A percentile compares a stretch with the other conserved stretches of the same genome.
These are phyloP conservation scores for Ciconia boyciana DNA, from an alignment of 2,113 vertebrate species.

Conservation along the genomic window DNA sequence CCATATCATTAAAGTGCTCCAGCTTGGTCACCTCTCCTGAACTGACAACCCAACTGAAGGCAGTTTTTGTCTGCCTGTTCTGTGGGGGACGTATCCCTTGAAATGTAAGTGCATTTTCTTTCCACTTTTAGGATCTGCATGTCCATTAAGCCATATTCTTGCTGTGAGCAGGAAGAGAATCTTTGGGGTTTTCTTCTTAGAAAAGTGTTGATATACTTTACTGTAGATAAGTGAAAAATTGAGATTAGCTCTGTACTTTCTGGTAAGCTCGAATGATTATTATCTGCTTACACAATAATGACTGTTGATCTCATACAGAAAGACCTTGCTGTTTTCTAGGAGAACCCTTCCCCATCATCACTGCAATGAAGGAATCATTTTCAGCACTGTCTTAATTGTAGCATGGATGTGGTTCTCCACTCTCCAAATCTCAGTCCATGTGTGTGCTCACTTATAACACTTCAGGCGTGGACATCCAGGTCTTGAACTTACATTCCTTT, in stretches of 20 bases:
- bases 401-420: background rate
- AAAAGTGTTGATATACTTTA: background rate
- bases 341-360: background rate
- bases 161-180: background rate
- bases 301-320: background rate
- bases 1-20: background rate
- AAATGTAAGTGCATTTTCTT: background rate
- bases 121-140: background rate
- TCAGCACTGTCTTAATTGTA: background rate
- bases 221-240: background rate
- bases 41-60: background rate
- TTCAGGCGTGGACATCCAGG: background rate
- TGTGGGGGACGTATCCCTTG: background rate
- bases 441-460: background rate
- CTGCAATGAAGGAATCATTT: background rate
- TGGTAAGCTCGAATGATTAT: background rate
- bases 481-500: background rate
- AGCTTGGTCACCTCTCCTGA: background rate
- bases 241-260: background rate
- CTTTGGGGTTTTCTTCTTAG: background rate
- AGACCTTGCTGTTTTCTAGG: background rate
- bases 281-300: background rate
- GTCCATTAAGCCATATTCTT: background rate
- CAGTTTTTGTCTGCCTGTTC: background rate
- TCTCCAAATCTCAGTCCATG: background rate